Evolutionary conservation across 2,113 vertebrate species (phyloP), one percentile per base, ranked within the genome.

Genomic region (Prionailurus bengalensis): DNA sequence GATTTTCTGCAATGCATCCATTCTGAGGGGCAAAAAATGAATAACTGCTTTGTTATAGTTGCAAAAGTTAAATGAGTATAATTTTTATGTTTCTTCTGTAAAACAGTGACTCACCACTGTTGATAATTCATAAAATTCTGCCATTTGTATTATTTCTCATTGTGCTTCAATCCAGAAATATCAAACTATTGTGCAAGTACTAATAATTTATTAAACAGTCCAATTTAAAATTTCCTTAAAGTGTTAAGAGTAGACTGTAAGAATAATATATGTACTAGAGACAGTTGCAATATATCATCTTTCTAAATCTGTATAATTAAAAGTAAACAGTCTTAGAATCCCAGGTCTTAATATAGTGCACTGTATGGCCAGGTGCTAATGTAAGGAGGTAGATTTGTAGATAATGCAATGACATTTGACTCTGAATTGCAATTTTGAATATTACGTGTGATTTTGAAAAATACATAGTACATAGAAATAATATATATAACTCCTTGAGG

Each of bases 131-230:
- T 63, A 87, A 87, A 36, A 42, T 68, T 70, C 33, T 87, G 12
- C 29, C 42, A 51, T 42, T 92, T 90, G 48, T 65, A 71, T 78
- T 58, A 78, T 68, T 74, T 53, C 48, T 94, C 13, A 65, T 51
- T 89, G 71, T 83, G 25, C 1, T 63, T 96, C 31, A 33, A 92
- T 84, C 12, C 7, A 79, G 13, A 97, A 95, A 83, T 91, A 12
- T 27, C 29, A 83, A 58, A 82, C 6, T 68, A 73, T 42, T 95
- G 29, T 25, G 17, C 10, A 68, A 87, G 3, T 45, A 84, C 21
- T 83, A 74, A 80, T 83, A 65, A 81, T 85, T 92, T 92, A 36
- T 70, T 71, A 45, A 78, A 55, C 84, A 13, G 1, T 36, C 4
- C 31, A 61, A 29, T 48, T 86, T 21, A 29, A 68, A 55, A 81